Base-by-base conservation (phyloP, 2,797 vertebrate species). In the Chaenodraco wilsoni region DNA sequence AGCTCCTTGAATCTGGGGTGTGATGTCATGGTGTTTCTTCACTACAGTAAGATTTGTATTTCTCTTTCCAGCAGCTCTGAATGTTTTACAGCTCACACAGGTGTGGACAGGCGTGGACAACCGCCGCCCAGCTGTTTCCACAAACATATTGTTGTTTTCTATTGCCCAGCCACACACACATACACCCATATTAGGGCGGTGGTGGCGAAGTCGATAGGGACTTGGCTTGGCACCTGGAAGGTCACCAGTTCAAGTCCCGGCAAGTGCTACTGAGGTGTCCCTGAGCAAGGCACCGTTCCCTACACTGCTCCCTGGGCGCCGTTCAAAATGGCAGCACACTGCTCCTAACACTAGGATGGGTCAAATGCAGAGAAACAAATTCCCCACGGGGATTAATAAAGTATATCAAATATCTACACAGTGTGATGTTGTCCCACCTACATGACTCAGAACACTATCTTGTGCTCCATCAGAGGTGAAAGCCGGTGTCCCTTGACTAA, bases 61-160 rank as follows among this genome's bases (percentile, higher is more conserved):
- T 75, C 31, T 55, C 51, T 76, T 74, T 62, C 46, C 62, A 37
- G 74, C 70, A 55, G 70, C 19, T 84, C 50, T 33, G 62, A 56
- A 41, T 60, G 56, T 33, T 83, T 84, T 71, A 75, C 74, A 77
- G 75, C 76, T 77, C 74, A 52, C 71, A 59, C 57, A 15, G 31
- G 62, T 60, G 70, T 55, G 68, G 79, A 82, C 80, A 78, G 31
- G 62, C 60, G 70, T 55, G 68, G 79, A 82, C 80, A 78, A 63
- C 74, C 69, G 62, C 55, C 79, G 81, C 78, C 64, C 76, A 72
- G 78, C 77, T 77, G 27, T 77, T 65, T 69, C 14, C 14, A 4
- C n/a, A 31, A 21, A 19, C 37, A 16, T 51, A n/a, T 16, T 23
- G 49, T 46, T 45, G 2, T n/a, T 50, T 67, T 76, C 12, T 61